Percentiles rank a stretch among this genome's conserved stretches.
Evolutionary conservation across 1,140 invertebrate species (phyloP).

Genomic region (Megalonaias nervosa): DNA sequence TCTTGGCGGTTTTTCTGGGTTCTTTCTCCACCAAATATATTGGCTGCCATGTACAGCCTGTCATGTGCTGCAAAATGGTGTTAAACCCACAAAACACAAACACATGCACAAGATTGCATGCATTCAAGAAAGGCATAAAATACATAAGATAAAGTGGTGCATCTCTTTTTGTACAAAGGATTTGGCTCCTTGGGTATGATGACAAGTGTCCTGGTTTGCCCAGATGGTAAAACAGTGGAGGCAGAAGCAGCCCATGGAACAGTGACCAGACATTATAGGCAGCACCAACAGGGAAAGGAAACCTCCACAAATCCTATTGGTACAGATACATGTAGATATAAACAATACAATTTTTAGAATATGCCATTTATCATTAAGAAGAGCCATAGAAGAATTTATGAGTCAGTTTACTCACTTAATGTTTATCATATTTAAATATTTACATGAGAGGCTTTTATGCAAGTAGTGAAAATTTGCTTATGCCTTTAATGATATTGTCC

Average conservation of each 20-base stretch:
- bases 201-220: slow-evolving; percentile 95
- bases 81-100: too few relatives aligned
- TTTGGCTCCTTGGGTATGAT: slow-evolving; percentile 92
- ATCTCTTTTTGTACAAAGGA: slow-evolving; percentile 56
- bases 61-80: too few relatives aligned
- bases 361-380: neutral
- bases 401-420: too few relatives aligned
- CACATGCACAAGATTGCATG: too few relatives aligned
- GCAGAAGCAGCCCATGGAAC: slow-evolving; percentile 98
- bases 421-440: neutral
- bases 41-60: too few relatives aligned
- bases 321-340: slow-evolving; percentile 49
- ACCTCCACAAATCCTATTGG: slow-evolving; percentile 98
- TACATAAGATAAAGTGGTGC: too few relatives aligned
- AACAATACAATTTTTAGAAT: neutral
- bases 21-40: too few relatives aligned
- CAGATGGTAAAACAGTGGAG: slow-evolving; percentile 97
- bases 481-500: neutral
- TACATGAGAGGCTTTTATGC: neutral
- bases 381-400: neutral
- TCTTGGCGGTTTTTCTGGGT: too few relatives aligned
- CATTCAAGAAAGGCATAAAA: too few relatives aligned
- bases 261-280: slow-evolving; percentile 94
- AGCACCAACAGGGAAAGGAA: slow-evolving; percentile 96
- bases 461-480: neutral